These are phyloP conservation scores for Heliconius hewitsoni DNA, from an alignment of 1,140 invertebrate genomes.

Conservation along the genomic window DNA sequence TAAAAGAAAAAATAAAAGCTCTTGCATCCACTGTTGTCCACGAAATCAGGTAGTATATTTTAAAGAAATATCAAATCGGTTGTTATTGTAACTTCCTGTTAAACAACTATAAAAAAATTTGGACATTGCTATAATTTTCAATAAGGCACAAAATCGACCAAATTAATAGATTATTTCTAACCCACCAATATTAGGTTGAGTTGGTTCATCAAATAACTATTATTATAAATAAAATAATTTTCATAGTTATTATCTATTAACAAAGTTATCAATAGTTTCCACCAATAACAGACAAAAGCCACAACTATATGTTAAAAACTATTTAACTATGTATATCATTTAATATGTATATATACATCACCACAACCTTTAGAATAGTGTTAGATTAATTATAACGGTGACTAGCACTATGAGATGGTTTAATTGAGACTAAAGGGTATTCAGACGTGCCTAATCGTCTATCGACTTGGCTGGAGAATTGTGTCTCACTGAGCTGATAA, in stretches of 20 bases:
- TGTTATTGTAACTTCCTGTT: too few species aligned
- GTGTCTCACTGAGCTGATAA: conserved; percentile 6
- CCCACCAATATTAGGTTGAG: too few species aligned
- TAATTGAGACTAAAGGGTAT: conserved; percentile 34
- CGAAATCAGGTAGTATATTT: too few species aligned
- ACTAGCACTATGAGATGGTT: conserved; percentile 26
- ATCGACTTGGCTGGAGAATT: conserved; percentile 22
- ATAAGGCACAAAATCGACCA: too few species aligned
- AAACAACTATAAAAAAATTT: too few species aligned
- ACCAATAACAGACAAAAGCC: neutral
- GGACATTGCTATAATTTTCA: too few species aligned
- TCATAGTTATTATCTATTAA: neutral
- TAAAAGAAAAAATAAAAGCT: too few species aligned
- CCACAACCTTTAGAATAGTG: conserved; percentile 20
- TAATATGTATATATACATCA: conserved; percentile 17
- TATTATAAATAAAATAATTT: neutral
- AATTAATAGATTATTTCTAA: too few species aligned
- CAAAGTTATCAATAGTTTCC: neutral
- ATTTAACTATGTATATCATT: conserved; percentile 22
- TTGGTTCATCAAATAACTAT: neutral
- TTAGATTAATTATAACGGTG: conserved; percentile 32
- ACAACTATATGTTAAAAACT: conserved; percentile 22
- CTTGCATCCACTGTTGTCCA: too few species aligned
- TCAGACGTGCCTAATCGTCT: conserved; percentile 39
- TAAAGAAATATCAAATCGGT: too few species aligned